phyloP scores from a whole-genome alignment of 2,888 invertebrate genomes.

The Argyresthia goedartella region DNA sequence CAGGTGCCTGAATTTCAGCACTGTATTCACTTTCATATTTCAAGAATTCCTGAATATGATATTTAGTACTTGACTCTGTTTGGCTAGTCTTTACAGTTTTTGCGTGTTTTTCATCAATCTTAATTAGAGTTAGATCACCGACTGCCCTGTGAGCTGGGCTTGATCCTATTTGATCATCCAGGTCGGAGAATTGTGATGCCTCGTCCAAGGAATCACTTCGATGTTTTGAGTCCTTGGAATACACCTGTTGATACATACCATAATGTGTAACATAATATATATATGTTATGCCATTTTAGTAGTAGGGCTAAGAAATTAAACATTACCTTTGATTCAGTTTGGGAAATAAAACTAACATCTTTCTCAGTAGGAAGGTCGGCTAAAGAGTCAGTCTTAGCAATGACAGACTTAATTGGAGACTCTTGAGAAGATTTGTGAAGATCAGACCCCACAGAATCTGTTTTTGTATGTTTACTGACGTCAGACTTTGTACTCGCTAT shows the following conservation, averaged over 20 bases:
- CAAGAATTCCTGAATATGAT: slow-evolving; percentile 30
- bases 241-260: slow-evolving; percentile 28
- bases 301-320: not conserved
- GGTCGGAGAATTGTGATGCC: slow-evolving; percentile 61
- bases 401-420: slow-evolving; percentile 44
- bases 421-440: slow-evolving; percentile 48
- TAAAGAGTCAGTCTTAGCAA: slow-evolving; percentile 56
- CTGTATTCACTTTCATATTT: slow-evolving; percentile 31
- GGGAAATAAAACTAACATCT: slow-evolving; percentile 60
- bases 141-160: slow-evolving; percentile 46
- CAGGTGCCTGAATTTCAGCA: slow-evolving; percentile 30
- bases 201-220: slow-evolving; percentile 64
- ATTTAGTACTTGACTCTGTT: slow-evolving; percentile 31
- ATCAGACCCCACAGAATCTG: slow-evolving; percentile 58
- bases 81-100: slow-evolving; percentile 11
- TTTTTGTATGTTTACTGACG: slow-evolving; percentile 51
- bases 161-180: slow-evolving; percentile 57
- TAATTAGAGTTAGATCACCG: slow-evolving; percentile 17
- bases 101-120: slow-evolving; percentile 22
- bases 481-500: slow-evolving; percentile 51
- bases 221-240: slow-evolving; percentile 57
- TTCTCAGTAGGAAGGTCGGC: slow-evolving; percentile 60
- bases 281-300: not conserved
- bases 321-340: slow-evolving; percentile 62
- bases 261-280: not conserved